These are phyloP conservation scores for Polypterus senegalus DNA, from an alignment of 2,113 vertebrate species.

Conservation along the genomic window DNA sequence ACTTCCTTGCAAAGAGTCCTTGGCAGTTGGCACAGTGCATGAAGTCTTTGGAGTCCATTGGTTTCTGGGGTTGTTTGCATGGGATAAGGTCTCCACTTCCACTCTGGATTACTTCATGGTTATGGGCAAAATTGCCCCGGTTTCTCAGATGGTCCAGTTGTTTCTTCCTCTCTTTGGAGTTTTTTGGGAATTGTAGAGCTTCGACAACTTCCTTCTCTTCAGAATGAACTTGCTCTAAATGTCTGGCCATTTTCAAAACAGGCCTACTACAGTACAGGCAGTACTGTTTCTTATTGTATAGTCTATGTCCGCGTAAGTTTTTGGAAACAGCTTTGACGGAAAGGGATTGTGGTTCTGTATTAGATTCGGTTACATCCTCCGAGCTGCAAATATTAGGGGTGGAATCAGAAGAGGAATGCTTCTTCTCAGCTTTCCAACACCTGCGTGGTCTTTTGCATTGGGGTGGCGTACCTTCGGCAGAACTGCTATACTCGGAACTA, in stretches of 20 bases:
- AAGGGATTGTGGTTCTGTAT: too few species aligned
- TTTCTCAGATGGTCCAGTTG: conserved; percentile 21
- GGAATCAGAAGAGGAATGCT: too few species aligned
- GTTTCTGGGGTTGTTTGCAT: conserved; percentile 17
- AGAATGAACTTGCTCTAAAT: conserved; percentile 16
- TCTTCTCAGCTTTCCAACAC: too few species aligned
- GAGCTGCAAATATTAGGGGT: too few species aligned
- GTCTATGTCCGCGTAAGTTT: too few species aligned
- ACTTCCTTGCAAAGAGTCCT: conserved; percentile 22
- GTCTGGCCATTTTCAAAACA: conserved; percentile 20
- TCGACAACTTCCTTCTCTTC: conserved; percentile 16
- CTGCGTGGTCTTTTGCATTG: too few species aligned
- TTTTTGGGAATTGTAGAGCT: conserved; percentile 18
- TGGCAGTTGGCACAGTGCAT: conserved; percentile 27
- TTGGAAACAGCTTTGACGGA: too few species aligned
- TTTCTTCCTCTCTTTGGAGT: conserved; percentile 17
- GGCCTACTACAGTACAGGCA: conserved; percentile 18
- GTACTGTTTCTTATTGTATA: conserved; percentile 22
- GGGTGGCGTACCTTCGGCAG: too few species aligned
- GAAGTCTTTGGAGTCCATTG: conserved; percentile 17
- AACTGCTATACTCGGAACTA: too few species aligned
- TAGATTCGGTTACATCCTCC: too few species aligned
- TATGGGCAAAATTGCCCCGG: conserved; percentile 25
- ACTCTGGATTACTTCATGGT: conserved; percentile 22
- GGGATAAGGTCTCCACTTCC: conserved; percentile 21